Evolutionary conservation across 2,797 vertebrate species (phyloP).

Genomic region (Arnoldichthys spilopterus): DNA sequence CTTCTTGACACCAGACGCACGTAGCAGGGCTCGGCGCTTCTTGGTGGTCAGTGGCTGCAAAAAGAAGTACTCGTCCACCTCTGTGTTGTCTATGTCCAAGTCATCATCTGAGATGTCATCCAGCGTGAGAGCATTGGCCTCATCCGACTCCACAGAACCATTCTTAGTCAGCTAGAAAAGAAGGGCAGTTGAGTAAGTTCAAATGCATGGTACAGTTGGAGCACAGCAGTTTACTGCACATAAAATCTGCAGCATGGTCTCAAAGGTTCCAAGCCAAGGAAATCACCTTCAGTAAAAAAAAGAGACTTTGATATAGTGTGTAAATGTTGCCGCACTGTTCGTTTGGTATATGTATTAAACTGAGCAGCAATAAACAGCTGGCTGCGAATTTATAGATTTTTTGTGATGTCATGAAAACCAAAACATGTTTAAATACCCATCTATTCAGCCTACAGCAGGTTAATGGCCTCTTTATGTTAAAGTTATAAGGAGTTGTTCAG

Average conservation of each 20-base stretch:
- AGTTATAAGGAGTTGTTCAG: no score
- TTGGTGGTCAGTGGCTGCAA: slow-evolving; percentile 97
- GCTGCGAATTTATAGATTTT: not conserved
- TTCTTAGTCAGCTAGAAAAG: slow-evolving; percentile 93
- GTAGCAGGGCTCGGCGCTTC: slow-evolving; percentile 90
- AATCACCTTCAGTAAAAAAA: no score
- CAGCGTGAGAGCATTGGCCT: slow-evolving; percentile 90
- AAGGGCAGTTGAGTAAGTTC: not conserved
- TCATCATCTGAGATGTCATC: slow-evolving; percentile 99
- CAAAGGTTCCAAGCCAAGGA: not conserved
- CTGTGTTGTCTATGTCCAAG: slow-evolving; percentile 97
- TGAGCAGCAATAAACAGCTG: not conserved
- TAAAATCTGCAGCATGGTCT: not conserved
- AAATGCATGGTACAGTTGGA: not conserved
- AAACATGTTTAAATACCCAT: not conserved
- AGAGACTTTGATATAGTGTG: not conserved
- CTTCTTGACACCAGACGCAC: slow-evolving; percentile 95
- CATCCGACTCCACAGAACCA: slow-evolving; percentile 93
- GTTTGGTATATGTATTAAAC: no score
- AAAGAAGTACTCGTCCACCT: slow-evolving; percentile 99
- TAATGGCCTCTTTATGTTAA: no score
- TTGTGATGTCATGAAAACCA: not conserved
- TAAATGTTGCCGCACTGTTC: not conserved
- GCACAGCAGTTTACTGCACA: not conserved
- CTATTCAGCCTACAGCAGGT: not conserved